Conservation (phyloP, 2,113 vertebrate species). For the Pedetes capensis region DNA sequence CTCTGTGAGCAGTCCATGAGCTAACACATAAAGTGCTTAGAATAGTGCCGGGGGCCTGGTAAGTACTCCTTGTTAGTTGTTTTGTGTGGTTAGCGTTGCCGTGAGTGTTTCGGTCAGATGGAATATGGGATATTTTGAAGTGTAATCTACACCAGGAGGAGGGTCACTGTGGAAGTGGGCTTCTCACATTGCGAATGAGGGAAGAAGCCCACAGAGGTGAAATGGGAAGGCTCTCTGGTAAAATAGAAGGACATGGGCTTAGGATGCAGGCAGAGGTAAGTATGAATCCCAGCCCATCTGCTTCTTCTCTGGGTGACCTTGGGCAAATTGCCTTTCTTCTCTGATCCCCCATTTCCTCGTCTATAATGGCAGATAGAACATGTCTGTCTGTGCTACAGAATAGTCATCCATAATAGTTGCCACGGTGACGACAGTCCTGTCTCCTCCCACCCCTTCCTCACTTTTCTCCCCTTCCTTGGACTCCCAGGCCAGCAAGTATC, state of each 20-base stretch:
- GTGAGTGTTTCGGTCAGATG: not conserved
- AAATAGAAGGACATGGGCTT: not conserved
- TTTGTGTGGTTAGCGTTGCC: not conserved
- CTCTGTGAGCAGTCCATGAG: not conserved
- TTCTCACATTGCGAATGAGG: not conserved
- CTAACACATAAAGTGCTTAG: not conserved
- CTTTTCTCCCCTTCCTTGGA: not conserved
- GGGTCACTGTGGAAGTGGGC: not conserved
- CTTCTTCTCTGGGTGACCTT: not conserved
- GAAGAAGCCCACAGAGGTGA: not conserved
- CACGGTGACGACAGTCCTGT: not conserved
- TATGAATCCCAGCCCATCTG: not conserved
- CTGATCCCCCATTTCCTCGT: not conserved
- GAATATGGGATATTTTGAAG: not conserved
- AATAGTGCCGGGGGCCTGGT: not conserved
- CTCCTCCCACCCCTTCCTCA: not conserved
- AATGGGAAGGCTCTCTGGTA: not conserved
- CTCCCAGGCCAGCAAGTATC: not conserved
- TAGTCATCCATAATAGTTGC: not conserved
- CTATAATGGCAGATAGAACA: not conserved
- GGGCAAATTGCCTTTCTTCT: not conserved
- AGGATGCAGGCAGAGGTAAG: not conserved
- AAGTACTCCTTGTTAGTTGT: not conserved
- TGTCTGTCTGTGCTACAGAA: not conserved
- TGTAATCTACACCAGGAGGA: fast-evolving